Conservation (phyloP, 2,797 vertebrate genomes). For the Cyprinella venusta region DNA sequence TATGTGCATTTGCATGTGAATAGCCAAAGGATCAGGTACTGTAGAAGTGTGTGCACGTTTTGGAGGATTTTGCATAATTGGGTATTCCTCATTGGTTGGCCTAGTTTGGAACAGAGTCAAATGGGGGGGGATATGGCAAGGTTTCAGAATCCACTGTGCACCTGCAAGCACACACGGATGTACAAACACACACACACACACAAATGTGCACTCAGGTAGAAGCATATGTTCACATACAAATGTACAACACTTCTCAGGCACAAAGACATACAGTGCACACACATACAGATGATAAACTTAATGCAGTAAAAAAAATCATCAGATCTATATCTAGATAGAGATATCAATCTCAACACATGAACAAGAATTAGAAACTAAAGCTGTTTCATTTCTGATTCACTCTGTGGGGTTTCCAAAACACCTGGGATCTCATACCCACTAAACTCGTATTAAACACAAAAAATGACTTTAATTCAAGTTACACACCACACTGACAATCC, state of each 20-base stretch:
- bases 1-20: slow-evolving; percentile 60
- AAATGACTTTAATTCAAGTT: slow-evolving; percentile 3
- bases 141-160: slow-evolving; percentile 59
- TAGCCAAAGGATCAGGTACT: slow-evolving; percentile 58
- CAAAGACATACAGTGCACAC: slow-evolving; percentile 13
- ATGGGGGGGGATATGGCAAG: slow-evolving; percentile 41
- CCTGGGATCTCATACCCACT: slow-evolving; percentile 53
- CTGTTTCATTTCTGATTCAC: slow-evolving; percentile 66
- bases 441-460: slow-evolving; percentile 7
- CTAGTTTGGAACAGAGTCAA: slow-evolving; percentile 46
- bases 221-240: slow-evolving; percentile 40
- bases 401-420: slow-evolving; percentile 58
- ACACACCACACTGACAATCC: slow-evolving; percentile 1
- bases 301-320: slow-evolving; percentile 33
- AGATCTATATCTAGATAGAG: slow-evolving; percentile 58
- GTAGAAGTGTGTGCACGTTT: slow-evolving; percentile 50
- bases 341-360: slow-evolving; percentile 50
- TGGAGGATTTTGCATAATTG: slow-evolving; percentile 60
- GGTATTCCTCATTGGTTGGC: slow-evolving; percentile 55
- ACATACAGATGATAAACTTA: background rate
- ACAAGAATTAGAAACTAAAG: slow-evolving; percentile 62
- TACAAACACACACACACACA: slow-evolving; percentile 42
- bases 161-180: slow-evolving; percentile 47
- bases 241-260: background rate
- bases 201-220: slow-evolving; percentile 31